These are phyloP conservation scores for Epinotia bilunana DNA, from an alignment of 2,888 invertebrate genomes.

Conservation along the genomic window DNA sequence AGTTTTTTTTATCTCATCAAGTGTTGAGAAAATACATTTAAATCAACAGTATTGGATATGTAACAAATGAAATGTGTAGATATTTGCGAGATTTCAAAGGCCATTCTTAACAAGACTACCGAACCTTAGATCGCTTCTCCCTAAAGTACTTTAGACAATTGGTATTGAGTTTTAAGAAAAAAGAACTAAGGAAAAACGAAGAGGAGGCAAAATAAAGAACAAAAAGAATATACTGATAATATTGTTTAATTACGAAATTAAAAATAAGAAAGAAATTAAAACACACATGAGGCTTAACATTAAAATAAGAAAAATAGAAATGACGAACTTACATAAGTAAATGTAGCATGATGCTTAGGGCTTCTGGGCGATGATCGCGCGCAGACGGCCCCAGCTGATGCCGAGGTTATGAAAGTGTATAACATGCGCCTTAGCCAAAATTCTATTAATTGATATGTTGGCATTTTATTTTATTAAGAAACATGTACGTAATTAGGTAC, in stretches of 20 bases:
- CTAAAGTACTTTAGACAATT: constrained; percentile 67
- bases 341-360: constrained; percentile 39
- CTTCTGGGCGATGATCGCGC: constrained; percentile 1
- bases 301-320: constrained; percentile 73
- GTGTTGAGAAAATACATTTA: constrained; percentile 59
- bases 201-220: constrained; percentile 74
- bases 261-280: constrained; percentile 83
- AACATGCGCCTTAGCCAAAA: constrained; percentile 72
- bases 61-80: constrained; percentile 42
- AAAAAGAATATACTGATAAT: constrained; percentile 80
- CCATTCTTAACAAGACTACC: constrained; percentile 47
- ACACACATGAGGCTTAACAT: constrained; percentile 82
- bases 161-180: constrained; percentile 63
- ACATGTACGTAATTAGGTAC: constrained; percentile 54
- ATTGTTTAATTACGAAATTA: constrained; percentile 83
- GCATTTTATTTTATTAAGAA: constrained; percentile 66
- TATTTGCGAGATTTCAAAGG: constrained; percentile 39
- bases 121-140: constrained; percentile 47
- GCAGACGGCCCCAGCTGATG: constrained; percentile 34
- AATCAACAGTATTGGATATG: constrained; percentile 50
- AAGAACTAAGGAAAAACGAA: constrained; percentile 65
- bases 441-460: constrained; percentile 78
- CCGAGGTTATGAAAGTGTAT: constrained; percentile 52
- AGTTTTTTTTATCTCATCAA: constrained; percentile 67
- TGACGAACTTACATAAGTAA: constrained; percentile 63